Percentiles rank a stretch among this genome's conserved stretches.
These are phyloP conservation scores for Orchestia grillus DNA, from an alignment of 1,140 invertebrate species.

Conservation along the genomic window DNA sequence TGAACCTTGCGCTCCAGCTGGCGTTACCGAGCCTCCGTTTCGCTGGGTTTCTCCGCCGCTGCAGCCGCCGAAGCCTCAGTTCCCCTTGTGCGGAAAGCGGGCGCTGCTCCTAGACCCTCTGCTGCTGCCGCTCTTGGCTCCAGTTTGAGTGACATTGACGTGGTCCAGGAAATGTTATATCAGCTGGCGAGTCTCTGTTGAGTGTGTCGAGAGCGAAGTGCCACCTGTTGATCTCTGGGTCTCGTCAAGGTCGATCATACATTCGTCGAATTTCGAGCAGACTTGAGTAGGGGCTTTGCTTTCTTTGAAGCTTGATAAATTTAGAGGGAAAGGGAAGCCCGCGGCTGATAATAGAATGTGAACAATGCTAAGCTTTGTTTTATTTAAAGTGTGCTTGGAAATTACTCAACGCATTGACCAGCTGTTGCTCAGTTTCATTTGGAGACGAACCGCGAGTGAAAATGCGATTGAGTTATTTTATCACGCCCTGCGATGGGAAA, in stretches of 20 bases:
- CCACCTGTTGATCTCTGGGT: conserved; percentile 53
- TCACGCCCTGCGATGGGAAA: background rate
- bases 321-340: background rate
- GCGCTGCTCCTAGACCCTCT: background rate
- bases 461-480: background rate
- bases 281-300: background rate
- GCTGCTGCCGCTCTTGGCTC: conserved; percentile 37
- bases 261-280: conserved; percentile 51
- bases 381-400: too few species aligned
- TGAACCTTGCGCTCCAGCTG: background rate
- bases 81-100: conserved; percentile 2
- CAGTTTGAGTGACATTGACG: conserved; percentile 56
- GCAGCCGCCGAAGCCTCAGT: conserved; percentile 13
- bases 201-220: conserved; percentile 49
- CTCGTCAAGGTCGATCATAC: conserved; percentile 56
- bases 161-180: conserved; percentile 55
- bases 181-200: conserved; percentile 9
- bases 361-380: background rate
- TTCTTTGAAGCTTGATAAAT: conserved; percentile 32
- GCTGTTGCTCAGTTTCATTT: background rate
- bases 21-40: background rate
- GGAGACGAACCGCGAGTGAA: background rate
- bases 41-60: background rate
- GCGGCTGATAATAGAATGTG: background rate
- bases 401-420: background rate